Conservation (phyloP, 2,113 vertebrate species). For the Mus spicilegus region DNA sequence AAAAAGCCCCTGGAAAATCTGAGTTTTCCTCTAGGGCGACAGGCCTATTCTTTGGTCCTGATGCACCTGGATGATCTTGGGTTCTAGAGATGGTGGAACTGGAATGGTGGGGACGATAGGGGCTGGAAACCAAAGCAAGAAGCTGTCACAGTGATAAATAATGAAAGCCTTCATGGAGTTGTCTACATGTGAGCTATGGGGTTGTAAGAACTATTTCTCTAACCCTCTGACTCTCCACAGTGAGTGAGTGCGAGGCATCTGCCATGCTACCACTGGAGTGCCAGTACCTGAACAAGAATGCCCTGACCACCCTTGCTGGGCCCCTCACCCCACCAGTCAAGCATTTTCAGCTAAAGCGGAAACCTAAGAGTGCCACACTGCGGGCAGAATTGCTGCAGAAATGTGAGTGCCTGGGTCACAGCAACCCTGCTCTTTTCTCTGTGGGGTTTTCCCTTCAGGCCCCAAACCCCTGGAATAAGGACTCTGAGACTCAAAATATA, state of each 20-base stretch:
- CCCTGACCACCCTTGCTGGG: conserved; percentile 95
- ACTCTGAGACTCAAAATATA: too few species aligned
- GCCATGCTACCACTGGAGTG: conserved; percentile 98
- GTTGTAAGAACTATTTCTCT: not conserved
- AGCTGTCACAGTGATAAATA: not conserved
- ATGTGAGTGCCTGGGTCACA: conserved; percentile 88
- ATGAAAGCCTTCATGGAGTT: not conserved
- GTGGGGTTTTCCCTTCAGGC: too few species aligned
- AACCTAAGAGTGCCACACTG: conserved; percentile 98
- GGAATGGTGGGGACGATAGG: not conserved
- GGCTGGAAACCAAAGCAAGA: not conserved
- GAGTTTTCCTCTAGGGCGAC: too few species aligned
- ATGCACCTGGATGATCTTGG: not conserved
- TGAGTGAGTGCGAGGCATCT: conserved; percentile 96
- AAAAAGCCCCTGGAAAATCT: rapidly evolving
- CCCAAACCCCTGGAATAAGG: too few species aligned
- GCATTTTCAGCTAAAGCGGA: conserved; percentile 98
- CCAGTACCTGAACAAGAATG: conserved; percentile 98
- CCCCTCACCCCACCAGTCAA: conserved; percentile 97
- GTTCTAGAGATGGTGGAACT: not conserved
- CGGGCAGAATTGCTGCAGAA: conserved; percentile 98
- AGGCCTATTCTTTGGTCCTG: not conserved
- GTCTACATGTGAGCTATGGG: not conserved
- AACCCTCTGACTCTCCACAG: conserved; percentile 81
- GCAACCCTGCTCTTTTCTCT: not conserved